These are phyloP conservation scores for Phalacrocorax aristotelis DNA, from an alignment of 2,113 vertebrate genomes.

Conservation along the genomic window DNA sequence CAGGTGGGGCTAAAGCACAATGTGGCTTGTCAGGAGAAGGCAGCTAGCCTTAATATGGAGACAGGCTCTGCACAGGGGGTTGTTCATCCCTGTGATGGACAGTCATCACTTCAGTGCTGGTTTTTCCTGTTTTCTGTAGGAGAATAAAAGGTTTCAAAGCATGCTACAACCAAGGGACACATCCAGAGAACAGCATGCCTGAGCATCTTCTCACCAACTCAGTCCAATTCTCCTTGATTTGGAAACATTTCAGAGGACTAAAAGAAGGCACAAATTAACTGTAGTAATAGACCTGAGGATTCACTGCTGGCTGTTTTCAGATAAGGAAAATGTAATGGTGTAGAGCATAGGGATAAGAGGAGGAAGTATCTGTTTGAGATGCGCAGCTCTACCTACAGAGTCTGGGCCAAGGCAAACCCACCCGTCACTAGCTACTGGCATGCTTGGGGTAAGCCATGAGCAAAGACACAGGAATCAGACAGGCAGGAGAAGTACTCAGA, in stretches of 20 bases:
- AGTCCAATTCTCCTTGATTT: not conserved
- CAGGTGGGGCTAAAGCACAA: not conserved
- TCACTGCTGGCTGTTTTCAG: not conserved
- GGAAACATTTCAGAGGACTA: not conserved
- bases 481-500: not conserved
- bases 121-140: not conserved
- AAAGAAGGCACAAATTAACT: not conserved
- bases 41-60: not conserved
- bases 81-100: not conserved
- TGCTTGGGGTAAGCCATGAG: not conserved
- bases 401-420: not conserved
- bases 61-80: not conserved
- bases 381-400: not conserved
- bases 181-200: not conserved
- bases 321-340: not conserved
- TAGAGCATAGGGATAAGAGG: not conserved
- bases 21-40: not conserved
- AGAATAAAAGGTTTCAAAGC: not conserved
- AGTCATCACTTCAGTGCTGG: not conserved
- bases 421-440: not conserved
- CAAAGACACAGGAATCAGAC: not conserved
- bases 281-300: not conserved
- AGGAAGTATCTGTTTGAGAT: not conserved
- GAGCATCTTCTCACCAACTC: not conserved
- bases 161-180: not conserved